These are phyloP conservation scores for Pygocentrus nattereri DNA, from an alignment of 2,797 vertebrate species.

Conservation along the genomic window DNA sequence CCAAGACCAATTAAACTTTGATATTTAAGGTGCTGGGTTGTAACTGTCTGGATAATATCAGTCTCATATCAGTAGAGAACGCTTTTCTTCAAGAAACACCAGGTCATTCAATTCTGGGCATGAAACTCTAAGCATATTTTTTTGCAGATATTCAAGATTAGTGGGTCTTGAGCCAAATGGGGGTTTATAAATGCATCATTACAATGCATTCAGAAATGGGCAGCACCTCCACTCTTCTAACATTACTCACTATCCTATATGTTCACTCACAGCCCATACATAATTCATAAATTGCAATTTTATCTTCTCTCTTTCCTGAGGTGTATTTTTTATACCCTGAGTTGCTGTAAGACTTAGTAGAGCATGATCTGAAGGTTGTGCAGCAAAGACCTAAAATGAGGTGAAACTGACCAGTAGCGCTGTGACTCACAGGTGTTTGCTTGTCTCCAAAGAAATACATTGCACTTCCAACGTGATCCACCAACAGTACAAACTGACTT, in stretches of 20 bases:
- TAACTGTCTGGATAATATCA: not conserved
- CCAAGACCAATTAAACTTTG: not conserved
- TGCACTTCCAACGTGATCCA: not conserved
- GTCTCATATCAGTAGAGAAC: too few relatives aligned
- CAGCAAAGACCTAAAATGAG: not conserved
- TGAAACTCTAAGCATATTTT: not conserved
- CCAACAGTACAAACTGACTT: not conserved
- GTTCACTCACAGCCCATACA: conserved; percentile 1
- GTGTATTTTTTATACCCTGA: not conserved
- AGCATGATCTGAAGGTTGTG: not conserved
- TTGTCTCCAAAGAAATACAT: too few relatives aligned
- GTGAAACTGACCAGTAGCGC: not conserved
- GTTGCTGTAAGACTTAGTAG: not conserved
- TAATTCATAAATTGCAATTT: not conserved
- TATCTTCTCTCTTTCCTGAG: not conserved
- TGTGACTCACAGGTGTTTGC: too few relatives aligned
- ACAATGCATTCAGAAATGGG: conserved; percentile 27
- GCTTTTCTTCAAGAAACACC: not conserved
- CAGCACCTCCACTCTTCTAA: conserved; percentile 4
- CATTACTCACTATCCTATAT: conserved; percentile 10
- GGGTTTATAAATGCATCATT: conserved; percentile 43
- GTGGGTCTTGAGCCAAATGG: conserved; percentile 9
- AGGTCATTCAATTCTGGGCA: not conserved
- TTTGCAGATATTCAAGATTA: conserved; percentile 13
- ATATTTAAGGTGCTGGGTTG: not conserved